Conservation (phyloP, 2,113 vertebrate species). For the Chamaea fasciata region DNA sequence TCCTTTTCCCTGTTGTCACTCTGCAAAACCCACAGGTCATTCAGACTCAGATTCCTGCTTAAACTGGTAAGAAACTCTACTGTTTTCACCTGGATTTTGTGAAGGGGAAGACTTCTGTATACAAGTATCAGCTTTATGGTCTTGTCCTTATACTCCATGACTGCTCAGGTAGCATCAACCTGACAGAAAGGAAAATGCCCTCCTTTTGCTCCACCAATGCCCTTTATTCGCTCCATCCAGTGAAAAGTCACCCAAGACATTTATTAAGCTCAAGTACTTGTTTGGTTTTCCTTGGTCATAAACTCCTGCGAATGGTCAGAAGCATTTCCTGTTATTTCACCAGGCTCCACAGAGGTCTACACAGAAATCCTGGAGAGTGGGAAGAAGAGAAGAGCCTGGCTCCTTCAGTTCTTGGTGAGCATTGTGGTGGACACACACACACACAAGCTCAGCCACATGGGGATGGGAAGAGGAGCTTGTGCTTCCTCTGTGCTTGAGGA, state of each 20-base stretch:
- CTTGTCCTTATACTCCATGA: not conserved
- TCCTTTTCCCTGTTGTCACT: not conserved
- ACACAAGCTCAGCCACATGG: not conserved
- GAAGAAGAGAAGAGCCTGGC: not conserved
- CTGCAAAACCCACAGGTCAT: not conserved
- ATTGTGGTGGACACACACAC: rapidly evolving
- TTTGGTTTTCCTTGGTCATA: not conserved
- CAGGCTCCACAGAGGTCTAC: not conserved
- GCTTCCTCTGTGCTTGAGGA: not conserved
- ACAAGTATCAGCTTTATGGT: not conserved
- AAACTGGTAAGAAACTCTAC: not conserved
- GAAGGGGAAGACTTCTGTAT: not conserved
- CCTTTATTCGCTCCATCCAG: not conserved
- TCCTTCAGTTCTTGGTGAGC: not conserved
- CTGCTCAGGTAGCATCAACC: not conserved
- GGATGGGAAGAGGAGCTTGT: not conserved
- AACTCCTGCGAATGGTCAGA: not conserved
- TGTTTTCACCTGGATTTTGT: not conserved
- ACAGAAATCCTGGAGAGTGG: not conserved
- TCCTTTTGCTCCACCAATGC: not conserved
- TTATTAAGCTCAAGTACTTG: not conserved
- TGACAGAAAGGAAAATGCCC: not conserved
- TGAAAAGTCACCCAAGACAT: not conserved
- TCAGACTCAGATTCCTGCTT: not conserved
- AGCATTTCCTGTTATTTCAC: not conserved